Percentiles rank a stretch among this genome's conserved stretches.
phyloP scores from a whole-genome alignment of 1,140 invertebrate genomes.

The Sycophila sp. region DNA sequence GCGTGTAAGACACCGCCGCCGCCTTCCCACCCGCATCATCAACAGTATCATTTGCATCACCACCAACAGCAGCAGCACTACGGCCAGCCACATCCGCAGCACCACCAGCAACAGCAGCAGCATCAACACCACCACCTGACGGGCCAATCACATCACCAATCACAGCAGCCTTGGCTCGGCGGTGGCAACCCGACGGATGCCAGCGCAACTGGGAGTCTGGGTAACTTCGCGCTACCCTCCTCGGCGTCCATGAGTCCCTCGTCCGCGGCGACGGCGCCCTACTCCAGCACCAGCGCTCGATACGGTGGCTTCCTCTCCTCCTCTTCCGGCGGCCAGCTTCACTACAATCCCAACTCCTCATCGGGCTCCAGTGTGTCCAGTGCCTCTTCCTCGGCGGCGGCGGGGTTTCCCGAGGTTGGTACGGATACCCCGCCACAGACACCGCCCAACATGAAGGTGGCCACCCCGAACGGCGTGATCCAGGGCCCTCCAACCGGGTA shows the following conservation, averaged over 20 bases:
- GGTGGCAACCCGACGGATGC: conserved; percentile 43
- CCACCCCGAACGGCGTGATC: conserved; percentile 75
- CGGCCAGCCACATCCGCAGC: conserved; percentile 58
- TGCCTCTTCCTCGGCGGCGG: conserved; percentile 69
- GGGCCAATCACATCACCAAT: conserved; percentile 51
- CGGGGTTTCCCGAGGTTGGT: conserved; percentile 86
- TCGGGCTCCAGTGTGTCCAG: conserved; percentile 56
- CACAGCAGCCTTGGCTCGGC: conserved; percentile 62
- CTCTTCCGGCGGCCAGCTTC: conserved; percentile 61
- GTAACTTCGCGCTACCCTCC: conserved; percentile 63
- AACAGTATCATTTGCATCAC: conserved; percentile 66
- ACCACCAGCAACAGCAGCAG: conserved; percentile 57
- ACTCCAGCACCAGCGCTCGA: conserved; percentile 57
- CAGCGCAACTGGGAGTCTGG: conserved; percentile 51
- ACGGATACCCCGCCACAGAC: conserved; percentile 93
- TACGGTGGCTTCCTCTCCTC: conserved; percentile 65
- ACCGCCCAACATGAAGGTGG: conserved; percentile 89
- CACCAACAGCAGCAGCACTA: conserved; percentile 66
- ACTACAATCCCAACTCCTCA: conserved; percentile 63
- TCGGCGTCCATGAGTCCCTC: conserved; percentile 66
- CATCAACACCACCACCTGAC: conserved; percentile 65
- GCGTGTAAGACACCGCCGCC: conserved; percentile 94
- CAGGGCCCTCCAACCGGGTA: conserved; percentile 69
- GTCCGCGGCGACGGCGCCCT: conserved; percentile 61
- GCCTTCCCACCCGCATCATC: conserved; percentile 69